Base-by-base conservation (phyloP, 2,797 vertebrate genomes). In the Falco naumanni region DNA sequence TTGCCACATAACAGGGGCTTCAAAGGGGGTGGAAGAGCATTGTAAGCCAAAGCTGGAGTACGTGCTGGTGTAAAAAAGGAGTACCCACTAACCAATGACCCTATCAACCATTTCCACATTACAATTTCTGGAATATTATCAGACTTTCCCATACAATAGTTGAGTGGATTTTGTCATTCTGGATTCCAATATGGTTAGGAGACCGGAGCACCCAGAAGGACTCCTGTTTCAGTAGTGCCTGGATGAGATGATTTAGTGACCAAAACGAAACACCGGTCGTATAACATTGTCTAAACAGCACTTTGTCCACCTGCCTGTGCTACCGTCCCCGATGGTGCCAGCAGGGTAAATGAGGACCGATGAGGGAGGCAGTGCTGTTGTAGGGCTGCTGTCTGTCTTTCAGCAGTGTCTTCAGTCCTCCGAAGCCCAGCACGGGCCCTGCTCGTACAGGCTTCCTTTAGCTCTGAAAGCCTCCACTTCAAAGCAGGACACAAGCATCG, bases 221-320 rank as follows among this genome's bases (percentile, higher is more conserved):
- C 22, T 89, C 66, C 17, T 70, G 13, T 33, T 71, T 69, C 69
- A 71, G 33, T 9, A 64, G 11, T 47, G 56, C 29, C 53, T 77
- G 63, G 11, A 37, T 37, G 79, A 70, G 59, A 41, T 37, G 16
- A 50, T 59, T 64, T 8, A 74, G 43, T 60, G 39, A 72, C 50
- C 21, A 43, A 33, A 21, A 19, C 1, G 0, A 63, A 68, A 18
- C 45, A 1, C 8, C 1, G 1, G 28, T 4, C 24, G 22, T 14
- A 21, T 8, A 39, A 7, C 16, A 1, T 8, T 43, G 53, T n/a
- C 75, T 33, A 50, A 72, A 12, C 5, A 43, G 16, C 15, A 4
- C 50, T 60, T 74, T 59, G 41, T 41, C 31, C 24, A 18, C 26
- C 24, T 26, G 19, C 22, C 41, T 79, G 47, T 5, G 4, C 15